Evolutionary conservation across 1,140 invertebrate species (phyloP), one percentile per base, ranked within the genome.

Genomic region (Drosophila nigromelanica): DNA sequence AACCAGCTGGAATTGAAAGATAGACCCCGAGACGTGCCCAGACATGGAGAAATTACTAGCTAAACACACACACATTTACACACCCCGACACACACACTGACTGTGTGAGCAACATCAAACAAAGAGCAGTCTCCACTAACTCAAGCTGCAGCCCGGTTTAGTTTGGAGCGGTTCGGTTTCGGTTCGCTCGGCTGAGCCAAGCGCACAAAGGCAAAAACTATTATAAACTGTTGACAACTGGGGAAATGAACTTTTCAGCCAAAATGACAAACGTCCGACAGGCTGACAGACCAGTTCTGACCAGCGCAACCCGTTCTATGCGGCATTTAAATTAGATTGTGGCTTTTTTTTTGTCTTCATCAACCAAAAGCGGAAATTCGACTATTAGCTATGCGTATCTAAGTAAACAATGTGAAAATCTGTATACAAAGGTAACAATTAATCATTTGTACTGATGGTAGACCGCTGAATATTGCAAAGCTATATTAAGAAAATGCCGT

Each of bases 1-100:
- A 89, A 89, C 82, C 83, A 79, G 87, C 83, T 87, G 83, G 83
- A 87, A 87, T 82, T 79, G 78, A 87, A 79, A 82, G 58, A 72
- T 75, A 67, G 74, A 59, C 39, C 45, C 64, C 50, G 50, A 76
- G 62, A 74, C 72, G 59, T 45, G 21, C 37, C 15, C 75, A 64
- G 62, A 54, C 76, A 72, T 50, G 43, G 62, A 71, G 58, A 59
- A 71, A 64, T 67, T 18, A 58, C 55, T 66, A 72, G 52, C 62
- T 52, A 66, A 59, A 59, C 39, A 59, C 47, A 67, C 45, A 69
- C 39, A 43, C 21, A 55, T 35, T 33, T 5, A 52, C 47, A 54
- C 18, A 52, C n/a, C n/a, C n/a, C n/a, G n/a, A n/a, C 40, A 55
- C 18, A 42, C 5, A 56, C 24, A 55, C 63, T 59, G 33, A 59